Base-by-base conservation (phyloP, 30 jellyfish, hydroid and myxozoan genomes). In the Hydra vulgaris region DNA sequence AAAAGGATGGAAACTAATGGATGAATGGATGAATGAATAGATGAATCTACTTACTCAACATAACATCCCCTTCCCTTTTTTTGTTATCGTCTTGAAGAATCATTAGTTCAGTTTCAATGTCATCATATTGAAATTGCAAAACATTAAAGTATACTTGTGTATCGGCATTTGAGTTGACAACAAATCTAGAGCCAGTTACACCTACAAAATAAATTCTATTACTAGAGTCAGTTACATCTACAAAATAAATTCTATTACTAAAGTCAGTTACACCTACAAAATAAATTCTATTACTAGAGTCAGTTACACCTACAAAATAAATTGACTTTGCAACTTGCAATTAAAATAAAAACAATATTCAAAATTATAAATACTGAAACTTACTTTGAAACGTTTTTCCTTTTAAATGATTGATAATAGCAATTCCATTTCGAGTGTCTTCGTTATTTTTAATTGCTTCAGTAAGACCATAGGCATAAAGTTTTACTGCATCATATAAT, bases 391-490 rank as follows among this genome's bases (percentile, higher is more conserved):
- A 73, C 8, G 24, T 22, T 21, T 52, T 16, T 21, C 78, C 86
- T 19, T 25, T 52, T 22, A 81, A 22, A 54, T 81, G 73, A n/a
- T 72, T 21, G 15, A 81, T 56, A 21, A 81, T 55, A 18, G 86
- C 89, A 15, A 74, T 18, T 17, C 89, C 89, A 81, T 81, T 72
- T 20, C 67, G 26, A 7, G 66, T 25, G 25, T 77, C 74, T 26
- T 81, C 40, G 0, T 68, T 68, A 25, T 81, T 72, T 18, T 27
- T 16, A 0, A 81, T n/a, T 4, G 89, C 74, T 54, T 81, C 52
- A 54, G 73, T 81, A 67, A 81, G 74, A 27, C 74, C 89, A 52
- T 22, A 25, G 18, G 89, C 89, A 23, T 81, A 81, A 20, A 81
- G 69, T 21, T 22, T 27, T 0, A 81, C 89, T 22, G 89, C 87